Conservation (phyloP, 2,797 vertebrate species). For the Phrynocephalus vlangalii region DNA sequence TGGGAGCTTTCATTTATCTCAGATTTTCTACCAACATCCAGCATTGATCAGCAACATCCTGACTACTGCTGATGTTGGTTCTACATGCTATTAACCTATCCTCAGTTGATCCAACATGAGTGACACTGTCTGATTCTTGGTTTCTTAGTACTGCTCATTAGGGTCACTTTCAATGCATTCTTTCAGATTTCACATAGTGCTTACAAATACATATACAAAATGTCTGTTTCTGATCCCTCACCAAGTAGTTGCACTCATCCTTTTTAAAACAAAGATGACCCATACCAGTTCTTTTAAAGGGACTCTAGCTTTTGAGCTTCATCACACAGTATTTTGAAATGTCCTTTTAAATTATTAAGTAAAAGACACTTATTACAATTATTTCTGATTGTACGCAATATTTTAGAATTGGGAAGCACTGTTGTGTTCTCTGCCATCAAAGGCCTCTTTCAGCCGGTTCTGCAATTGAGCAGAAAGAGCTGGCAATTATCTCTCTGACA, state of each 20-base stretch:
- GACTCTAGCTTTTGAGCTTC: neutral
- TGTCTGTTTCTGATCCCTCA: neutral
- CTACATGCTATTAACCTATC: neutral
- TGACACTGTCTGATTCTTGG: neutral
- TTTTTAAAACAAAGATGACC: neutral
- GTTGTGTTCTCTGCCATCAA: neutral
- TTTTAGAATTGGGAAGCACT: neutral
- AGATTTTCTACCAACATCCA: too few species aligned
- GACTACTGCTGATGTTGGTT: neutral
- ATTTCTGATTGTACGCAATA: neutral
- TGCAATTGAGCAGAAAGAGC: neutral
- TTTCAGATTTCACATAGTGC: neutral
- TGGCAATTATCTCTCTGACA: slow-evolving; percentile 29
- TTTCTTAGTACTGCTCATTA: neutral
- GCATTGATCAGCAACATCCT: neutral
- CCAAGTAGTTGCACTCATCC: neutral
- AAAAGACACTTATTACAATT: neutral
- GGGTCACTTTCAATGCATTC: neutral
- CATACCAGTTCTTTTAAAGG: neutral
- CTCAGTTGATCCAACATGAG: neutral
- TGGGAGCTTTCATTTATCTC: too few species aligned
- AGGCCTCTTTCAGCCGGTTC: neutral
- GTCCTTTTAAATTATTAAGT: neutral
- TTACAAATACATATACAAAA: neutral
- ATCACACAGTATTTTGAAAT: neutral